Evolutionary conservation across 2,888 invertebrate species (phyloP), one percentile per base, ranked within the genome.

Genomic region (Xestobium rufovillosum): DNA sequence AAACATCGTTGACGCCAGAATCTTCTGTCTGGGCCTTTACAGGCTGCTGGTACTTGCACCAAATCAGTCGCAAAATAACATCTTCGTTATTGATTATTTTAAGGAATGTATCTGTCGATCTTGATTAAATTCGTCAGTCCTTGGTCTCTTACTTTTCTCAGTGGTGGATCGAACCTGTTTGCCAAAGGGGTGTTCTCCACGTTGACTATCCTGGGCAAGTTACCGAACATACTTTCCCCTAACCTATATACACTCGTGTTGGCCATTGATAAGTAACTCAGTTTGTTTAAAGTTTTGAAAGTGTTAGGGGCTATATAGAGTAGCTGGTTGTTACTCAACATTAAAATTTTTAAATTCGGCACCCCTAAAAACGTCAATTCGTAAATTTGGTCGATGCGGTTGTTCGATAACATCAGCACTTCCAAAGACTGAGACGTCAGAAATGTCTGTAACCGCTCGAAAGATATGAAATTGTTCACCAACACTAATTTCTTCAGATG

Each of bases 201-300:
- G 45, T 62, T 59, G 12, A 63, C 48, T 34, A 59, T 55, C 39
- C 53, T 51, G 8, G 65, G 65, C 32, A 52, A 46, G 28, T 47
- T 51, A 30, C 42, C 37, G 45, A 65, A 65, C 65, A 65, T 65
- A 14, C 53, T 52, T 31, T 51, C 51, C 12, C 52, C 52, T 31
- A 65, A 44, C 42, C 50, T 55, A 42, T 55, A 52, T 34, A 65
- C 60, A 32, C 55, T 58, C 32, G 65, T 63, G 40, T 63, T 56
- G 36, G 58, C 55, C 34, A 65, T 42, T 16, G 60, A 60, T 17
- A 65, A 51, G 50, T 59, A 63, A 39, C 58, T 54, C 34, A 65
- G 50, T 38, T 55, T 54, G 27, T 38, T 50, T 26, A 61, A 40
- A 13, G 56, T 52, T 29, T 51, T 53, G 43, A 65, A 65, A 45